phyloP scores from a whole-genome alignment of 1,140 invertebrate species.

The Saccostrea echinata region DNA sequence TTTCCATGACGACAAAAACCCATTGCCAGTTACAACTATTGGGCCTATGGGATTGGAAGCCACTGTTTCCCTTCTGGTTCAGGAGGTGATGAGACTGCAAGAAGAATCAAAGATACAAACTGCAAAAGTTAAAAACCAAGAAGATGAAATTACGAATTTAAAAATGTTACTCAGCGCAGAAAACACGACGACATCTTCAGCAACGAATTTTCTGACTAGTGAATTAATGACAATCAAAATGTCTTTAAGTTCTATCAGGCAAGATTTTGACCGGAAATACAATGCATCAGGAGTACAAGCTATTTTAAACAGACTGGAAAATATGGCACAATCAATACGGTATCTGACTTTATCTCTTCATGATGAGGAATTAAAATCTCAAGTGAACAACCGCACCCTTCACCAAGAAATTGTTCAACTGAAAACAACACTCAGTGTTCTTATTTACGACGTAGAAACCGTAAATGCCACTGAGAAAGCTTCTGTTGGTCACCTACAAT shows the following conservation, averaged over 20 bases:
- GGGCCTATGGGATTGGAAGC: neutral
- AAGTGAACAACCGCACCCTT: neutral
- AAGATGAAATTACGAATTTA: neutral
- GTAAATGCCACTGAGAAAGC: neutral
- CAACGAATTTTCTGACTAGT: neutral
- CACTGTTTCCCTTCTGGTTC: neutral
- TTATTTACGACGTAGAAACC: neutral
- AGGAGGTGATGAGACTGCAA: neutral
- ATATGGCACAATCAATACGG: neutral
- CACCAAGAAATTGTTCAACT: neutral
- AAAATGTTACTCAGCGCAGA: neutral
- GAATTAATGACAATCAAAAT: neutral
- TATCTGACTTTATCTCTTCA: neutral
- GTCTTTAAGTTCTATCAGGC: neutral
- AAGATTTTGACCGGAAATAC: neutral
- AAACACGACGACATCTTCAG: neutral
- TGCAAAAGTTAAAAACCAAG: neutral
- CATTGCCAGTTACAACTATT: neutral
- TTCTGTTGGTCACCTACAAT: neutral
- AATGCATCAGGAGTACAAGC: neutral
- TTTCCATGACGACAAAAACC: neutral
- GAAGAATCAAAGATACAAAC: neutral
- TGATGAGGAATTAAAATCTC: neutral
- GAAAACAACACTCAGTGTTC: neutral
- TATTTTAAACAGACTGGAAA: neutral